Evolutionary conservation across 2,113 vertebrate genomes (phyloP).

Genomic region (Anhinga anhinga): DNA sequence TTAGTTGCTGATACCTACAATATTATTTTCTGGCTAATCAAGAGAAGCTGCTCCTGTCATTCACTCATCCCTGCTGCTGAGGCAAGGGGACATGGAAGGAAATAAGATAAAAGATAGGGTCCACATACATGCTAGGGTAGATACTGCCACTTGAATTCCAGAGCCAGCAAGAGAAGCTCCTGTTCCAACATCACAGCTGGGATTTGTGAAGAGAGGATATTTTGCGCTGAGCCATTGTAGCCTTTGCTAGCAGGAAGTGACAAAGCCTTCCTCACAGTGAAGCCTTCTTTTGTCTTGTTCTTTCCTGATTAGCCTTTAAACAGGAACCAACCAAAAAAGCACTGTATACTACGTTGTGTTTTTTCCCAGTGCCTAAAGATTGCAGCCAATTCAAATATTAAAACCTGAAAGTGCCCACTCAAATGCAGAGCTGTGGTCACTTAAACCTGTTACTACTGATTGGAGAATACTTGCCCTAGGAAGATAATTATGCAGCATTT

Average conservation of each 20-base stretch:
- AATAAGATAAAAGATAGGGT: neutral
- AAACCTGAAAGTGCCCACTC: neutral
- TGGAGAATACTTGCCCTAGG: neutral
- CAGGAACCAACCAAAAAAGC: neutral
- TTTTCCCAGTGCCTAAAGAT: neutral
- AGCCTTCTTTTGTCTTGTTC: slow-evolving; percentile 1
- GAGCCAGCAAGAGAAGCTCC: neutral
- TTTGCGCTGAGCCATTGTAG: neutral
- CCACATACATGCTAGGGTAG: neutral
- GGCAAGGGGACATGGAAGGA: neutral
- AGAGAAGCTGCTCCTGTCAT: neutral
- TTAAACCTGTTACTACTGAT: neutral
- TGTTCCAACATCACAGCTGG: neutral
- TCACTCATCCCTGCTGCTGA: neutral
- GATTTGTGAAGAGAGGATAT: slow-evolving; percentile 5
- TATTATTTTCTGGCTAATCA: slow-evolving; percentile 19
- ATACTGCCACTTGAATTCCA: neutral
- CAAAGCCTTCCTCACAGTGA: slow-evolving; percentile 10
- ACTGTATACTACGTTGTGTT: neutral
- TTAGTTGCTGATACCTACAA: neutral
- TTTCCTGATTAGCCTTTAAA: slow-evolving; percentile 28
- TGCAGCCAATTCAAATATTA: neutral
- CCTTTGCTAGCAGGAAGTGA: slow-evolving; percentile 18
- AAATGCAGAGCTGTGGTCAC: neutral
- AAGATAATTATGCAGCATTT: neutral